A percentile compares a stretch with the other conserved stretches of the same genome.
Evolutionary conservation across 2,797 vertebrate genomes (phyloP).

Genomic region (Leptodactylus fallax): DNA sequence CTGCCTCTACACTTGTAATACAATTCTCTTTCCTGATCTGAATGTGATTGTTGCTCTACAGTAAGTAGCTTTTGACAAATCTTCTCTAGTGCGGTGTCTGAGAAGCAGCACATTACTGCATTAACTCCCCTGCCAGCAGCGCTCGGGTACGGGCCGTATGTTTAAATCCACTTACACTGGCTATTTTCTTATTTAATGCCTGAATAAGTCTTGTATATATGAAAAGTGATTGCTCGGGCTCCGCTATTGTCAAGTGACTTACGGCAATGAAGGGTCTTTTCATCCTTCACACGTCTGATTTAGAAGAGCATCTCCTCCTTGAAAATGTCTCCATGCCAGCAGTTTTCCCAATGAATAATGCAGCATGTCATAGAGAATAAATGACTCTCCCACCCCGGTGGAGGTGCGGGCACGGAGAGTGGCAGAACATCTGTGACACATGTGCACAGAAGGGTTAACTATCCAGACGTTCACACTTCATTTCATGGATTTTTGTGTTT

Average conservation of each 20-base stretch:
- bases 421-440: neutral
- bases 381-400: neutral
- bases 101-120: neutral
- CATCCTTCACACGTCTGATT: slow-evolving; percentile 46
- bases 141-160: neutral
- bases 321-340: slow-evolving; percentile 41
- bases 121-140: neutral
- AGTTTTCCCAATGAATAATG: slow-evolving; percentile 44
- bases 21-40: neutral
- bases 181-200: slow-evolving; percentile 56
- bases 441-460: slow-evolving; percentile 18
- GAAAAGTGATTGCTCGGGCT: slow-evolving; percentile 20
- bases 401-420: neutral
- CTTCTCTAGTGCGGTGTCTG: neutral
- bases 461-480: neutral
- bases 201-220: slow-evolving; percentile 23
- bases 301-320: slow-evolving; percentile 42
- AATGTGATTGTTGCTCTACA: neutral
- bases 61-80: neutral
- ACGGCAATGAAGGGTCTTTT: slow-evolving; percentile 39
- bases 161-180: slow-evolving; percentile 26
- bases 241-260: slow-evolving; percentile 37
- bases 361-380: slow-evolving; percentile 32
- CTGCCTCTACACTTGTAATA: neutral
- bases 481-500: too few relatives aligned